Evolutionary conservation across 2,797 vertebrate species (phyloP), one percentile per base, ranked within the genome.

Genomic region (Todus mexicanus): DNA sequence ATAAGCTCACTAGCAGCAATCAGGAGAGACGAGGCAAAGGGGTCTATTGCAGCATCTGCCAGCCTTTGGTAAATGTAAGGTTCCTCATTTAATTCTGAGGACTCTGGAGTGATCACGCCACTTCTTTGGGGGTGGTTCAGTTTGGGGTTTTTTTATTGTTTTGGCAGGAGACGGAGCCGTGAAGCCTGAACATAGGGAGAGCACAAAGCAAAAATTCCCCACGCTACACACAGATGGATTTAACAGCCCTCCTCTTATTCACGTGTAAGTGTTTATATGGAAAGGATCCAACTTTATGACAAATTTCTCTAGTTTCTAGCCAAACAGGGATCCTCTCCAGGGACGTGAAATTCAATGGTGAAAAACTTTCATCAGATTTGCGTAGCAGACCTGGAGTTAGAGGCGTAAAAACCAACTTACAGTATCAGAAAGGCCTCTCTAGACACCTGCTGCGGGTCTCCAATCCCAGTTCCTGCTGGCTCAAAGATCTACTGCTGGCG

Each of bases 191-290:
- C 20, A 19, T 7, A 72, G 92, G 73, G 79, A 54, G 50, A 76
- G 60, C 66, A 84, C 33, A 59, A 57, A 84, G 84, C 42, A 77
- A 72, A 45, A 57, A 73, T 5, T 21, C 64, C 77, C 82, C n/a
- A 4, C 7, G 48, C 60, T 87, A 25, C 65, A 54, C 48, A 15
- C 81, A 79, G 84, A 87, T 82, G 93, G 84, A 13, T 79, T 53
- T 81, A 50, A 71, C 85, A 94, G 85, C 48, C 31, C 77, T 91
- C 51, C 59, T 53, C 59, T 56, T 45, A 5, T 6, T 45, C 87
- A 33, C 23, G 0, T 72, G 66, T 19, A 69, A 78, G 45, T 20
- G 84, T 92, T 91, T 48, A 10, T 27, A 0, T 72, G 91, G 53
- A 83, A 65, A 3, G 18, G 27, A 27, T 54, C 87, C 91, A 84